A percentile compares a stretch with the other conserved stretches of the same genome.
These are phyloP conservation scores for Drosophila ustulata DNA, from an alignment of 2,888 invertebrate genomes.

Conservation along the genomic window DNA sequence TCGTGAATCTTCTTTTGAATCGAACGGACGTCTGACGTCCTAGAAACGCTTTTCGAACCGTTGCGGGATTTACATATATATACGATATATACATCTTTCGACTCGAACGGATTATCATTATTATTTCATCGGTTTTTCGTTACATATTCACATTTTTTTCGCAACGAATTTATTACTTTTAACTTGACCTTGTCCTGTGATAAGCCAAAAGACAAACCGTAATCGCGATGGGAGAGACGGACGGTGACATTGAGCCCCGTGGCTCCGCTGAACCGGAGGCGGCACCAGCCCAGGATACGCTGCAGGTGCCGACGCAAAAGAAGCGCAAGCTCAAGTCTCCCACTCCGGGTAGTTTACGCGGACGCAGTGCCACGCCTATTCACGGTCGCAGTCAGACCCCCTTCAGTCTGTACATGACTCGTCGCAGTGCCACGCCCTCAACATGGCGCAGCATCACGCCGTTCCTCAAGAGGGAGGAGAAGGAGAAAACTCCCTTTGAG, in stretches of 20 bases:
- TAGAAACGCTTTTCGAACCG: conserved; percentile 72
- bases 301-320: conserved; percentile 83
- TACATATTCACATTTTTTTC: conserved; percentile 23
- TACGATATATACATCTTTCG: conserved; percentile 51
- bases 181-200: conserved; percentile 70
- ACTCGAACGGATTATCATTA: conserved; percentile 67
- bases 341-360: conserved; percentile 83
- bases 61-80: conserved; percentile 62
- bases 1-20: conserved; percentile 84
- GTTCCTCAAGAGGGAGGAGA: conserved; percentile 84
- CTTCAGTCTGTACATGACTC: conserved; percentile 82
- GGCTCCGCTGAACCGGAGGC: conserved; percentile 82
- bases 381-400: conserved; percentile 85
- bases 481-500: conserved; percentile 85
- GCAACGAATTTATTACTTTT: conserved; percentile 58
- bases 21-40: conserved; percentile 84
- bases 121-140: conserved; percentile 66
- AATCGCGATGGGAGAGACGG: conserved; percentile 83
- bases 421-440: conserved; percentile 85
- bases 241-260: conserved; percentile 82
- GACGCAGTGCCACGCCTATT: conserved; percentile 84
- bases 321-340: conserved; percentile 84
- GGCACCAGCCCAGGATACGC: conserved; percentile 80
- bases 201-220: conserved; percentile 59
- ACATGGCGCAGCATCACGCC: conserved; percentile 85